A percentile compares a stretch with the other conserved stretches of the same genome.
Evolutionary conservation across 2,797 vertebrate species (phyloP).

Genomic region (Brotogeris chrysoptera): DNA sequence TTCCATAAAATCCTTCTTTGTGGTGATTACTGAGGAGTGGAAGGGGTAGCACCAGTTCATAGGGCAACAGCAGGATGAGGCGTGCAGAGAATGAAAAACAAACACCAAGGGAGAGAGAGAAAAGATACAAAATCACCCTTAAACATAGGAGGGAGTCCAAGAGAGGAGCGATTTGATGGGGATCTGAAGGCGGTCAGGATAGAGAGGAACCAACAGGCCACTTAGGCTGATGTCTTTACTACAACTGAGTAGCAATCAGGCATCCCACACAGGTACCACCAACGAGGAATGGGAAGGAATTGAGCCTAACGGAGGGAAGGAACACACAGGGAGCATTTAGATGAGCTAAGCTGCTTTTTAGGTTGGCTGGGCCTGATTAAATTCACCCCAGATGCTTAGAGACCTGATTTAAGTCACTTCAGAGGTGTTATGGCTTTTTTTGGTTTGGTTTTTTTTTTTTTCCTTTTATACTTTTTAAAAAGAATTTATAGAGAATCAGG

Average conservation of each 20-base stretch:
- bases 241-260: constrained; percentile 12
- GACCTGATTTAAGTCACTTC: constrained; percentile 61
- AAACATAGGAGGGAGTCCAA: neutral
- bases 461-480: neutral
- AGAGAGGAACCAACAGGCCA: neutral
- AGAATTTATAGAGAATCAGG: constrained; percentile 24
- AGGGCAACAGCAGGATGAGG: neutral
- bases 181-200: neutral
- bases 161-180: neutral
- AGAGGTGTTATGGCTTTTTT: neutral
- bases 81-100: neutral
- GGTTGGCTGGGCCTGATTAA: constrained; percentile 63
- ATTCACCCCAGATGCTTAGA: constrained; percentile 62
- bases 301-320: neutral
- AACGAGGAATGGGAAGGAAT: neutral
- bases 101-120: neutral
- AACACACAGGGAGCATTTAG: constrained; percentile 54
- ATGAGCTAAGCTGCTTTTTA: constrained; percentile 52
- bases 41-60: neutral
- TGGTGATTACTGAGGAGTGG: neutral
- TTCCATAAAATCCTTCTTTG: constrained; percentile 27
- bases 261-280: constrained; percentile 14
- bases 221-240: neutral
- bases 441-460: neutral
- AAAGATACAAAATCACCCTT: neutral